These are phyloP conservation scores for Heterodera filipjevi DNA, from an alignment of 2,888 invertebrate genomes.

Conservation along the genomic window DNA sequence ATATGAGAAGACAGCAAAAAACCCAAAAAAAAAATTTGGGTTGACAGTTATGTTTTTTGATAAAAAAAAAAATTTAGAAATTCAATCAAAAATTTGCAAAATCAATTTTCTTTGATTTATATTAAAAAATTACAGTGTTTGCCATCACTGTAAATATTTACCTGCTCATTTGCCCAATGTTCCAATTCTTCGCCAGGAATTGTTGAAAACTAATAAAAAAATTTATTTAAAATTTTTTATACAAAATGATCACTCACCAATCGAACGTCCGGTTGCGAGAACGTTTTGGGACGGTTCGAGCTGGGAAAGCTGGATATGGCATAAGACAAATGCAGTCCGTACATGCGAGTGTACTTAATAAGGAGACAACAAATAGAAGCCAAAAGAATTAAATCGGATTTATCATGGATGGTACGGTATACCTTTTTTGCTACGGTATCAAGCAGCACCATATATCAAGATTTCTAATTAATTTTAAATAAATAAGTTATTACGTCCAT, in stretches of 20 bases:
- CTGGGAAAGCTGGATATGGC: conserved; percentile 40
- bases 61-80: no score
- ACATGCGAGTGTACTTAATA: conserved; percentile 17
- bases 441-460: no score
- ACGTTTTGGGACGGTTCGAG: conserved; percentile 40
- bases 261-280: conserved; percentile 54
- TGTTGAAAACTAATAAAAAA: conserved; percentile 4
- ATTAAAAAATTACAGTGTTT: conserved; percentile 76
- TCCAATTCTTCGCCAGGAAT: conserved; percentile 74
- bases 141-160: no score
- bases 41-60: no score
- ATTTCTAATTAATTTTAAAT: background rate
- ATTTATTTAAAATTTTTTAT: background rate
- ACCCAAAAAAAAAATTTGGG: no score
- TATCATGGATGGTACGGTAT: no score
- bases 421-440: no score
- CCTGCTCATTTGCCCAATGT: conserved; percentile 77
- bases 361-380: no score
- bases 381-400: no score
- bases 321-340: conserved; percentile 61
- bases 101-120: background rate
- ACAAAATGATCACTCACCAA: conserved; percentile 67
- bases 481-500: conserved; percentile 15
- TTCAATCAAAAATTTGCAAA: background rate
- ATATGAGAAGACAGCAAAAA: no score